These are phyloP conservation scores for Hypomecis atomaria DNA, from an alignment of 2,888 invertebrate genomes.

Conservation along the genomic window DNA sequence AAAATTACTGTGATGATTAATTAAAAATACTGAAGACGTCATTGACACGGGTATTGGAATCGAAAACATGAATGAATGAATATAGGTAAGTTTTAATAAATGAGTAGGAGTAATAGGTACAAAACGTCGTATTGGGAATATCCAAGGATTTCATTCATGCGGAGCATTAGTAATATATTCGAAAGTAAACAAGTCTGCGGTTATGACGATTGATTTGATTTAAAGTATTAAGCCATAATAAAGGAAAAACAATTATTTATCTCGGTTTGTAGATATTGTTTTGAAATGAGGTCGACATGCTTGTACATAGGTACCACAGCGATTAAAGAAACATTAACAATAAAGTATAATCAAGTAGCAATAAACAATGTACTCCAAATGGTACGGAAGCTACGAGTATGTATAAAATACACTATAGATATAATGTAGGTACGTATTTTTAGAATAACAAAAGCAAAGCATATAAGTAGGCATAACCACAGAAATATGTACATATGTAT, in stretches of 20 bases:
- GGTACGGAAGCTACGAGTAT: not conserved
- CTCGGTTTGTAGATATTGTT: conserved; percentile 19
- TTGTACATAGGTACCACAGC: conserved; percentile 7
- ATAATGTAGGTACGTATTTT: too few relatives aligned
- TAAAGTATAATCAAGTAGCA: not conserved
- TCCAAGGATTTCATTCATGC: conserved; percentile 75
- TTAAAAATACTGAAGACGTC: not conserved
- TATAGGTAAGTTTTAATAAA: conserved; percentile 10
- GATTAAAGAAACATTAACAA: conserved; percentile 6
- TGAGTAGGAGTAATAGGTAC: conserved; percentile 12
- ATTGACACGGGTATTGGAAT: not conserved
- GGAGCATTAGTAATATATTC: conserved; percentile 57
- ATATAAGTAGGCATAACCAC: too few relatives aligned
- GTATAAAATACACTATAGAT: too few relatives aligned
- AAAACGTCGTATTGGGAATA: conserved; percentile 52
- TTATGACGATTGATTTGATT: conserved; percentile 37
- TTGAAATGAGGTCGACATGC: not conserved
- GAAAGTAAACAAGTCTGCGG: conserved; percentile 67
- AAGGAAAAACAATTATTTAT: conserved; percentile 25
- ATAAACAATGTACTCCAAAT: not conserved
- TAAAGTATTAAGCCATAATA: not conserved
- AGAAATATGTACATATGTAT: too few relatives aligned
- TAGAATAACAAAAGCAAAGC: too few relatives aligned
- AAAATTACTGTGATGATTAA: too few relatives aligned
- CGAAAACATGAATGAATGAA: conserved; percentile 5